Percentiles rank a stretch among this genome's conserved stretches.
Evolutionary conservation across 2,113 vertebrate species (phyloP).

Genomic region (Syngnathus typhle): DNA sequence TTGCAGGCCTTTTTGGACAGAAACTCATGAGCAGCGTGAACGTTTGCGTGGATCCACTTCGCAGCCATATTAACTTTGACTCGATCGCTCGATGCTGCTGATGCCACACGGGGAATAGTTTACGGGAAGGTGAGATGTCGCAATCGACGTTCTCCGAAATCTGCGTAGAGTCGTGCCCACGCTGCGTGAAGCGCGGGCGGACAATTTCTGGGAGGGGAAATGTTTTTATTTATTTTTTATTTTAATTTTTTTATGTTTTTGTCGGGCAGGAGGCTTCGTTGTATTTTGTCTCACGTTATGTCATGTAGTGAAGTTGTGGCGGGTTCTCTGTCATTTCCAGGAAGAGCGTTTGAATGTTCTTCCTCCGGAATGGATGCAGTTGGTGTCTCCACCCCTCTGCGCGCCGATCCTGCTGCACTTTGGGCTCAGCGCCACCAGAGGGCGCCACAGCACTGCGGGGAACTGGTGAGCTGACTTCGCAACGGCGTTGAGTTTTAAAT

Average conservation of each 20-base stretch:
- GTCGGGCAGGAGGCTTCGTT: conserved; percentile 36
- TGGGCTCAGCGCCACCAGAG: conserved; percentile 9
- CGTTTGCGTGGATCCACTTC: background rate
- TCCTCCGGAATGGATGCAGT: conserved; percentile 32
- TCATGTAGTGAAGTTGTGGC: conserved; percentile 77
- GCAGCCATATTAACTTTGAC: background rate
- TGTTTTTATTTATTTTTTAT: background rate
- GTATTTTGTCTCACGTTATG: conserved; percentile 64
- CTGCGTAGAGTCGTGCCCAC: background rate
- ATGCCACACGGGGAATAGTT: conserved; percentile 35
- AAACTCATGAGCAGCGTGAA: background rate
- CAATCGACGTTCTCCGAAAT: conserved; percentile 37
- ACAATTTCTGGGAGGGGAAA: background rate
- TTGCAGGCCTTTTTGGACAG: background rate
- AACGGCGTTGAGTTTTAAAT: too few species aligned
- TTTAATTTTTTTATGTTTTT: conserved; percentile 2
- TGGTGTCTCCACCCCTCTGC: conserved; percentile 50
- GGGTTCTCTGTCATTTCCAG: conserved; percentile 71
- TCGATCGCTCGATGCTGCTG: background rate
- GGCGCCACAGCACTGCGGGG: conserved; percentile 26
- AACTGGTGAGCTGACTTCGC: background rate
- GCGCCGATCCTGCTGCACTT: conserved; percentile 22
- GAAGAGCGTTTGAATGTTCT: conserved; percentile 75
- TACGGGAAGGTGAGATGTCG: conserved; percentile 64
- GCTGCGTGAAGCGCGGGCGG: conserved; percentile 13